phyloP scores from a whole-genome alignment of 2,113 vertebrate species.

The Mustela nigripes region DNA sequence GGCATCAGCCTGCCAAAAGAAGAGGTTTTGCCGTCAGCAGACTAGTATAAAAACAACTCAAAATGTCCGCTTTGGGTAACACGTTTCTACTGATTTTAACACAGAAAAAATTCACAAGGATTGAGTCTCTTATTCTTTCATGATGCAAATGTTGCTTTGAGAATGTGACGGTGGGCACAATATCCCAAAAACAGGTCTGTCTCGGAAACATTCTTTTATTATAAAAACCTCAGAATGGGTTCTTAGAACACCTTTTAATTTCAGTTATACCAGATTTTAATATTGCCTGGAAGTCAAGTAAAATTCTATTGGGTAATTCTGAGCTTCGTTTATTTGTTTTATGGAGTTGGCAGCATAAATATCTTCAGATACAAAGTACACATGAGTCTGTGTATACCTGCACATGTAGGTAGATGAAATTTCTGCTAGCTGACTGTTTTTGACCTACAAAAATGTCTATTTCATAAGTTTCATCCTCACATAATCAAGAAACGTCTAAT shows the following conservation, averaged over 20 bases:
- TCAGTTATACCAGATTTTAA: neutral
- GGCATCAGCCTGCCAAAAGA: neutral
- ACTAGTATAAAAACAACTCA: neutral
- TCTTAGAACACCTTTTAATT: neutral
- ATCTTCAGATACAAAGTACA: neutral
- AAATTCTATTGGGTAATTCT: neutral
- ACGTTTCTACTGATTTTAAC: neutral
- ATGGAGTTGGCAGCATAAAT: neutral
- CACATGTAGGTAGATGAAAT: neutral
- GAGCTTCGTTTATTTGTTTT: neutral
- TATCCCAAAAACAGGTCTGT: neutral
- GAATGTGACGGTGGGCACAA: neutral
- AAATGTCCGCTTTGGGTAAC: conserved; percentile 5
- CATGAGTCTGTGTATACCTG: neutral
- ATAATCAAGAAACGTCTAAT: neutral
- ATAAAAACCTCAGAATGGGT: neutral
- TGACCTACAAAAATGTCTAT: neutral
- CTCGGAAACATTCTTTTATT: neutral
- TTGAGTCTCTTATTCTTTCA: neutral
- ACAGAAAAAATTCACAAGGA: neutral
- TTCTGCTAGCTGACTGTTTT: neutral
- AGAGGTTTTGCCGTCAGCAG: neutral
- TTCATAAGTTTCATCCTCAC: neutral
- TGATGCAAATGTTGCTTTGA: neutral
- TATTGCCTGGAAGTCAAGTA: neutral